These are phyloP conservation scores for Meloidogyne hapla DNA, from an alignment of 1,140 invertebrate genomes.

Conservation along the genomic window DNA sequence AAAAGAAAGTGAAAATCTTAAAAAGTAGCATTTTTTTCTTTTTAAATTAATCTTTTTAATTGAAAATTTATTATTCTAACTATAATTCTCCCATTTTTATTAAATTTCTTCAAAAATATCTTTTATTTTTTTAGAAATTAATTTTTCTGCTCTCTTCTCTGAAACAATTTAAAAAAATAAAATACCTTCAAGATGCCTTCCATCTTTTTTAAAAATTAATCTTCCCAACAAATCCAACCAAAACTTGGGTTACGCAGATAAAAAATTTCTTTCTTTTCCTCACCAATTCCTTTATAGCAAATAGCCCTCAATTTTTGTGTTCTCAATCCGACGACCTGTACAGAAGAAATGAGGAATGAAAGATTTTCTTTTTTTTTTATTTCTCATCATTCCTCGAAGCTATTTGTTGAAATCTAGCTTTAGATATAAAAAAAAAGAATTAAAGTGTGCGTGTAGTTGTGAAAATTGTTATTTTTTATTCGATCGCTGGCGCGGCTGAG, in stretches of 20 bases:
- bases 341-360: not conserved
- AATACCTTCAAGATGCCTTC: not conserved
- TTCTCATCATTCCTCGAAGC: not conserved
- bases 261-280: not conserved
- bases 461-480: not conserved
- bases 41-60: not conserved
- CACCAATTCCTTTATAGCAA: not conserved
- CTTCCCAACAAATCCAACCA: not conserved
- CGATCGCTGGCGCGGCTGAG: not conserved
- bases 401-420: not conserved
- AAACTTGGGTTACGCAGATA: not conserved
- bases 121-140: not conserved
- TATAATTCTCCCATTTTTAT: not conserved
- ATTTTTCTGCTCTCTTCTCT: too few species aligned
- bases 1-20: too few species aligned
- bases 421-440: not conserved
- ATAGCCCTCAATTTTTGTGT: not conserved
- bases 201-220: not conserved
- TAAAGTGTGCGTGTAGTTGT: not conserved
- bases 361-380: not conserved
- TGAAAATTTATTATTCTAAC: too few species aligned
- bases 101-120: not conserved
- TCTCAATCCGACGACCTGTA: slow-evolving; percentile 3
- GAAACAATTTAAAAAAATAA: not conserved
- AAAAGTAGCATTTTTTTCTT: not conserved